Conservation (phyloP, 2,888 invertebrate genomes). For the Congeria kusceri region DNA sequence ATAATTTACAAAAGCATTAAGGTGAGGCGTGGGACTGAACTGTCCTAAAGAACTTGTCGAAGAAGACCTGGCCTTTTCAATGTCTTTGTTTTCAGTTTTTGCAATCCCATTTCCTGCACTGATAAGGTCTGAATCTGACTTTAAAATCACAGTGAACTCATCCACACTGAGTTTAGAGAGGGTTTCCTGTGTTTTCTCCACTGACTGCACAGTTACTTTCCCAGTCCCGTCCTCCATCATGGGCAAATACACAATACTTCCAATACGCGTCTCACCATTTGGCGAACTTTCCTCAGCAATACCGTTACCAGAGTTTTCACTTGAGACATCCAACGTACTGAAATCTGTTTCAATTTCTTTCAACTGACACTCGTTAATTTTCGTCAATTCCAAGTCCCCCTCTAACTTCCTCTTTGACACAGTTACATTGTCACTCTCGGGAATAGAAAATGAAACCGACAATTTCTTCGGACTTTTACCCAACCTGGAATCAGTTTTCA, state of each 20-base stretch:
- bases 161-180: conserved; percentile 61
- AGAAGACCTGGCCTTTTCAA: conserved; percentile 47
- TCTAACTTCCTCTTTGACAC: not conserved
- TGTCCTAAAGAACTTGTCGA: conserved; percentile 71
- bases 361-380: conserved; percentile 4
- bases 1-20: conserved; percentile 93
- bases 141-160: conserved; percentile 60
- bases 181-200: conserved; percentile 61
- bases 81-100: conserved; percentile 40
- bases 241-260: conserved; percentile 73
- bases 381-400: not conserved
- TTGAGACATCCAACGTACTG: not conserved
- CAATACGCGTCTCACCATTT: conserved; percentile 58
- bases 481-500: conserved; percentile 21
- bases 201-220: conserved; percentile 55
- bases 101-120: conserved; percentile 40
- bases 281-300: conserved; percentile 20
- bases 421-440: conserved; percentile 29
- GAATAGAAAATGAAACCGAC: conserved; percentile 54
- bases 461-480: conserved; percentile 36
- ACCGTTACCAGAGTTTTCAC: conserved; percentile 14
- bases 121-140: conserved; percentile 50
- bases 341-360: conserved; percentile 8
- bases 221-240: conserved; percentile 65
- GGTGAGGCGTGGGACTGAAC: conserved; percentile 75